Conservation (phyloP, 2,797 vertebrate species). For the Eulemur mongoz region DNA sequence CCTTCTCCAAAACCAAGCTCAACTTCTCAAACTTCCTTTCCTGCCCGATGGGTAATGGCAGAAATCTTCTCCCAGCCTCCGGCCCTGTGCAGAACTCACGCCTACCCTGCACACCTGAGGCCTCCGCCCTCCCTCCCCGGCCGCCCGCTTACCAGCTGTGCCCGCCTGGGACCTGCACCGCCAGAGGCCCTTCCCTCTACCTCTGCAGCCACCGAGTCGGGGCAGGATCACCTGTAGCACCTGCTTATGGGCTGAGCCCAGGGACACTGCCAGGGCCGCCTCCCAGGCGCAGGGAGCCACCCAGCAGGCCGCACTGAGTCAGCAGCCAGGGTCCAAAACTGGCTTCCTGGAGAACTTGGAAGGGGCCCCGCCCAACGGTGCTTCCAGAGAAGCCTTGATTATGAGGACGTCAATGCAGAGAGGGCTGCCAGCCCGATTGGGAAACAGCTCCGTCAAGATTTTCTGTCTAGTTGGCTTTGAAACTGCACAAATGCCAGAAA, state of each 20-base stretch:
- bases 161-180: background rate
- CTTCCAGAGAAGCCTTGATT: background rate
- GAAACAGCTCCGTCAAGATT: background rate
- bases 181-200: background rate
- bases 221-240: constrained; percentile 60
- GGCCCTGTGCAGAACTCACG: background rate
- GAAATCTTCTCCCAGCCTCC: background rate
- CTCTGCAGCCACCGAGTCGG: background rate
- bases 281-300: constrained; percentile 53
- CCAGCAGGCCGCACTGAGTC: constrained; percentile 66
- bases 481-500: background rate
- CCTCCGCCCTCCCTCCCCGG: background rate
- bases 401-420: background rate
- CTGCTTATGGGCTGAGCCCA: constrained; percentile 53
- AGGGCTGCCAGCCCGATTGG: background rate
- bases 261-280: constrained; percentile 47
- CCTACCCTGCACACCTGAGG: background rate
- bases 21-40: background rate
- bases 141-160: background rate
- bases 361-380: background rate
- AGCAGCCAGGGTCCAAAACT: constrained; percentile 66
- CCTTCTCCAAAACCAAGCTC: background rate
- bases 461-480: background rate
- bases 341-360: constrained; percentile 57
- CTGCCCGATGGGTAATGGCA: background rate